Base-by-base conservation (phyloP, 2,888 invertebrate species). In the Eustalomyia histrio region DNA sequence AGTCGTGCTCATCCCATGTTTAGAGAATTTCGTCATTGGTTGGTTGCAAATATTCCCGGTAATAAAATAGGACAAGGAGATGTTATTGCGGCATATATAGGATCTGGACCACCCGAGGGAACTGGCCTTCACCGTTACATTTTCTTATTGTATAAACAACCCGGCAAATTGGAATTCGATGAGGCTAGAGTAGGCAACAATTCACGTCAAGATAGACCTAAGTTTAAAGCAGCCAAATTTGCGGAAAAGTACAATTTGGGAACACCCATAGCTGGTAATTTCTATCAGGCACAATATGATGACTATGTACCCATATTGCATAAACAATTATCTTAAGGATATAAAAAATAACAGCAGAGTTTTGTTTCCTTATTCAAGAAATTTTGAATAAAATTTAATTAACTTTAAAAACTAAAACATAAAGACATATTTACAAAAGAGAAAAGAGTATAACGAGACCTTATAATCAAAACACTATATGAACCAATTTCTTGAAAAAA, bases 1-100 rank as follows among this genome's bases (percentile, higher is more conserved):
- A 95, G 94, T 84, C 93, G 97, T 64, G 88, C 92, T 47, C 93
- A 94, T 14, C 97, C 97, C 0, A 95, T 92, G 83, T 94, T 92
- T 89, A 93, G 97, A 65, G 97, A 97, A 90, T 97, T 95, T 95
- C 95, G 95, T 87, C 97, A 97, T 90, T 97, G 97, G 97, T 90
- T 97, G 14, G 94, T 97, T 0, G 95, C 93, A 17, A 97, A 97
- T 88, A 95, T 97, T 84, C 95, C 95, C 18, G 96, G 95, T 7
- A 90, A 87, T 83, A 92, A 95, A 82, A 88, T 97, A 4, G 86
- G 89, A 0, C 91, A 92, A 12, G 97, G 97, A n/a, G 95, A 96
- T 82, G 92, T 92, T 0, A 91, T 97, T 0, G 93, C 95, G 0
- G 94, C 93, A n/a, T 97, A 96, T 90, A 90, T 95, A 35, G 97